Evolutionary conservation across 53 echinoderm and acorn worm genomes (phyloP), one percentile per base, ranked within the genome.

Genomic region (Henricia sp.): DNA sequence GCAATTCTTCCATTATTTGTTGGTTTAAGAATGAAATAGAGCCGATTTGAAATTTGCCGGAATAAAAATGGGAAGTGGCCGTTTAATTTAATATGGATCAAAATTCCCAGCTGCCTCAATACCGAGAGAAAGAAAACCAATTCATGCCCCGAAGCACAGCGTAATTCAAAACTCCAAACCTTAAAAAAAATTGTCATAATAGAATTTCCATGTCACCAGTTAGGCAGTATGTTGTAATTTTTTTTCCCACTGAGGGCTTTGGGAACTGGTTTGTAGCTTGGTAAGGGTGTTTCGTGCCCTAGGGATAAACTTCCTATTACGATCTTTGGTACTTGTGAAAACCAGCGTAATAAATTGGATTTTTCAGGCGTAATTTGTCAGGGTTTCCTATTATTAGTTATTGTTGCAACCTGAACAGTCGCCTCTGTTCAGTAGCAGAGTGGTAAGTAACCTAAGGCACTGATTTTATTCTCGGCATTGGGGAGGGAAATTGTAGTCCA

Each of bases 361-460:
- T 80, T 80, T 80, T 32, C n/a, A 64, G 40, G 58, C 64, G 64
- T 44, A 80, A 64, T 64, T 80, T 80, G 17, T 26, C 46, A 6
- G n/a, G 28, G 42, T 77, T 77, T 43, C 6, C 51, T 30, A 2
- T 34, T 41, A 32, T 62, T 63, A 23, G 80, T 63, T 80, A 80
- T 80, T 80, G 80, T 62, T 80, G 63, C 63, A 33, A 64, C 63
- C 50, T 19, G 50, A 80, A 62, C 80, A 80, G 80, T 63, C 64
- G 80, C 13, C 16, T 27, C 17, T 1, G 11, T 4, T 60, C 34
- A 34, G 62, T 44, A 16, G 62, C 4, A 70, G 28, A 46, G 20
- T 10, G 24, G 80, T 46, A 53, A 30, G 25, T 4, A 27, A 27
- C 26, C 25, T 28, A n/a, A 3, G 55, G 55, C 4, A 9, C n/a